A percentile compares a stretch with the other conserved stretches of the same genome.
phyloP scores from a whole-genome alignment of 2,797 vertebrate species.

The Percopsis omiscomaycus region DNA sequence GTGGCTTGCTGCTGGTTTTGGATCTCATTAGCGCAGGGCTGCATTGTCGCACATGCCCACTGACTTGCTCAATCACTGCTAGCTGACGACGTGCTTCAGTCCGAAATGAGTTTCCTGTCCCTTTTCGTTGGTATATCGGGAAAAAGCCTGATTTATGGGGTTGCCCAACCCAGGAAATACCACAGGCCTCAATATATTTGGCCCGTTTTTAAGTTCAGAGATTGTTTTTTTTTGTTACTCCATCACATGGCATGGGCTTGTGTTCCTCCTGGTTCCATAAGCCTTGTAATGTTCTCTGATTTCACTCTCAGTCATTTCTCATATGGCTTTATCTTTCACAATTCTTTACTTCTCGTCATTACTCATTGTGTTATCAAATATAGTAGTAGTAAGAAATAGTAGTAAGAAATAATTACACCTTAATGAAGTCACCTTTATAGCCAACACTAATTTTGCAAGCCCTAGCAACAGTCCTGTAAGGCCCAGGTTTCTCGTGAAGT shows the following conservation, averaged over 20 bases:
- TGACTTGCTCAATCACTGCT: slow-evolving; percentile 73
- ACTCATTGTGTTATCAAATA: no score
- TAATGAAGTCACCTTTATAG: neutral
- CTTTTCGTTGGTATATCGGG: slow-evolving; percentile 61
- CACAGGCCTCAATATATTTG: slow-evolving; percentile 68
- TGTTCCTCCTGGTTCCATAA: slow-evolving; percentile 60
- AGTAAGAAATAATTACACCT: no score
- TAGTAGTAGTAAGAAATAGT: no score
- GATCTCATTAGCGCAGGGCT: slow-evolving; percentile 78
- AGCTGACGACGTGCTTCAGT: slow-evolving; percentile 75
- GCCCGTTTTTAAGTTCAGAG: slow-evolving; percentile 68
- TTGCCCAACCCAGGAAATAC: slow-evolving; percentile 73
- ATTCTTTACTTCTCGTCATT: neutral
- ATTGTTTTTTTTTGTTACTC: slow-evolving; percentile 68
- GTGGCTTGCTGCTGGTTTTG: slow-evolving; percentile 57
- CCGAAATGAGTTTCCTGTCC: slow-evolving; percentile 73
- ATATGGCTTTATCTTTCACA: neutral
- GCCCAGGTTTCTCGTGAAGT: neutral
- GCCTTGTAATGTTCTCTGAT: slow-evolving; percentile 26
- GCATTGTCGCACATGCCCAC: slow-evolving; percentile 72
- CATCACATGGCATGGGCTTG: slow-evolving; percentile 70
- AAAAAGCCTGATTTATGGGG: slow-evolving; percentile 70
- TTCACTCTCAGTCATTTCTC: neutral
- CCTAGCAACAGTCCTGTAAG: neutral
- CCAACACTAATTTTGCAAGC: slow-evolving; percentile 6